Percentiles rank a stretch among this genome's conserved stretches.
Conservation (phyloP, 1,140 invertebrate species). For the Drosophila quadrilineata region DNA sequence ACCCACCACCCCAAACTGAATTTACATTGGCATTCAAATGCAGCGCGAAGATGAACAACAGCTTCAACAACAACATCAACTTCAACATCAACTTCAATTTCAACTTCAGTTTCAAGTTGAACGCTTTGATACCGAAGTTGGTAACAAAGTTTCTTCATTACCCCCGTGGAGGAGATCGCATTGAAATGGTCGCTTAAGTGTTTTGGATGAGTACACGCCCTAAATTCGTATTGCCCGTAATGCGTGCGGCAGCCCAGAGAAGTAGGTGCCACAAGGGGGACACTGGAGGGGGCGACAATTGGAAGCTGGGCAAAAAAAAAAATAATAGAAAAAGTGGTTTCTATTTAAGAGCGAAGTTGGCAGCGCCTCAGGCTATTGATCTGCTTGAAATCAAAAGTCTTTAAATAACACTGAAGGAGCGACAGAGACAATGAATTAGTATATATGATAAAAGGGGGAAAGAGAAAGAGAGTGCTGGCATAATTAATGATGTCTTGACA, state of each 20-base stretch:
- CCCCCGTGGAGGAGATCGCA: no score
- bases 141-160: constrained; percentile 72
- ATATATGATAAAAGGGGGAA: no score
- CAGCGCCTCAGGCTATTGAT: constrained; percentile 73
- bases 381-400: constrained; percentile 81
- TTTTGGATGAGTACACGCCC: constrained; percentile 79
- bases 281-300: not conserved
- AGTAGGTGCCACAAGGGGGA: not conserved
- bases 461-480: no score
- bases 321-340: constrained; percentile 13
- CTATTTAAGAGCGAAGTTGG: constrained; percentile 47
- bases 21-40: constrained; percentile 77
- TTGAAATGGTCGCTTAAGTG: constrained; percentile 67
- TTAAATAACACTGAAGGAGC: constrained; percentile 43
- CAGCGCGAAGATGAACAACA: constrained; percentile 66
- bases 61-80: constrained; percentile 7
- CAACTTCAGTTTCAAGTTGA: no score
- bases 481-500: constrained; percentile 60
- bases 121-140: no score
- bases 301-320: constrained; percentile 6
- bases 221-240: constrained; percentile 58
- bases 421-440: constrained; percentile 65
- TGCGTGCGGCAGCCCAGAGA: constrained; percentile 41
- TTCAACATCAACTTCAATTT: constrained; percentile 5
- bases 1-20: constrained; percentile 53